Conservation (phyloP, 2,113 vertebrate species). For the Phalacrocorax brasilianus region DNA sequence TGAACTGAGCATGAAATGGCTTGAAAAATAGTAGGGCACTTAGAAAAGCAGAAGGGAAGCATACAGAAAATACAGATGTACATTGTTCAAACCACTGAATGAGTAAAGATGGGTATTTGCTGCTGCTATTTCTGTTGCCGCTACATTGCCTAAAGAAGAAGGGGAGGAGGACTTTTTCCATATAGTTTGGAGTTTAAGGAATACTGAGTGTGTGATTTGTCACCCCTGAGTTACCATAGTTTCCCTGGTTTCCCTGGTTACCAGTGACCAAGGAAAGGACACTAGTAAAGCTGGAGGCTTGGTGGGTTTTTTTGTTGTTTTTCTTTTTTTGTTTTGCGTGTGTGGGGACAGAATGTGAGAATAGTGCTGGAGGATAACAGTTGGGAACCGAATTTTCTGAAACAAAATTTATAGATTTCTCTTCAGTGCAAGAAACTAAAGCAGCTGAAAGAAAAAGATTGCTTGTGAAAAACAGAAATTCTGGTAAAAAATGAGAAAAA, state of each 20-base stretch:
- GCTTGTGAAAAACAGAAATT: not conserved
- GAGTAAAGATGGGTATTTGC: not conserved
- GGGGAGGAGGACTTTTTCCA: constrained; percentile 28
- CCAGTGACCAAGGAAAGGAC: constrained; percentile 73
- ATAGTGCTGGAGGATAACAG: constrained; percentile 14
- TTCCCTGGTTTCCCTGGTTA: constrained; percentile 79
- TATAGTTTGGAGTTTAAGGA: constrained; percentile 23
- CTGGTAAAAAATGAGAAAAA: not conserved
- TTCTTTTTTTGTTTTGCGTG: not conserved
- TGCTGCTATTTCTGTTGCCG: constrained; percentile 3
- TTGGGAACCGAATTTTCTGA: not conserved
- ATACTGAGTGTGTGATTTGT: constrained; percentile 33
- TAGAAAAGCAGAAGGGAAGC: not conserved
- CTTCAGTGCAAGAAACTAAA: constrained; percentile 12
- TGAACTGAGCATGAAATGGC: not conserved
- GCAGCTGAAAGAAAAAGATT: not conserved
- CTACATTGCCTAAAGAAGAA: constrained; percentile 15
- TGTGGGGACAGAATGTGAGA: constrained; percentile 26
- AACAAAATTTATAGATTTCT: constrained; percentile 53
- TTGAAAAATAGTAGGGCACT: not conserved
- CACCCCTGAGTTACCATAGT: constrained; percentile 75
- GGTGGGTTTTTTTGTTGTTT: not conserved
- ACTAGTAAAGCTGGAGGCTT: constrained; percentile 56
- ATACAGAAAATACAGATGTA: not conserved
- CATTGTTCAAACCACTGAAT: not conserved